phyloP scores from a whole-genome alignment of 2,797 vertebrate species.

The Gambelia wislizenii region DNA sequence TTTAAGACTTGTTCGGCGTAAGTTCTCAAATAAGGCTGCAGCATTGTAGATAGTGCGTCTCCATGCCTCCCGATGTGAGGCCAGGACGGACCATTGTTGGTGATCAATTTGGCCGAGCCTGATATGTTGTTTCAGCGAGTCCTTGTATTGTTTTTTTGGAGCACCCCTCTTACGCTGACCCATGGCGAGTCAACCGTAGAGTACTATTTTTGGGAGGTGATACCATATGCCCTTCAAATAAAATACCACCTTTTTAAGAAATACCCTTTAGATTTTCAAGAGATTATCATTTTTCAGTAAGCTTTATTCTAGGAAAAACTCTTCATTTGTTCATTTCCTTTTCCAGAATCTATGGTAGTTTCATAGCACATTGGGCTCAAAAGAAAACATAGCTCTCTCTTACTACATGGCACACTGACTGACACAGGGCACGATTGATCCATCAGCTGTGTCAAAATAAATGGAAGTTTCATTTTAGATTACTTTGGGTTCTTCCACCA shows the following conservation, averaged over 20 bases:
- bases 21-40: too few species aligned
- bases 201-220: too few species aligned
- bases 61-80: too few species aligned
- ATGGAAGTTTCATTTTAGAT: not conserved
- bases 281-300: not conserved
- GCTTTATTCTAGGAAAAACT: not conserved
- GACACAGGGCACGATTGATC: not conserved
- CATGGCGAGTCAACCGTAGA: too few species aligned
- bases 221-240: not conserved
- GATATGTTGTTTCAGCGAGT: too few species aligned
- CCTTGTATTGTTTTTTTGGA: too few species aligned
- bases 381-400: not conserved
- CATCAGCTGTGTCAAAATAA: not conserved
- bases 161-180: too few species aligned
- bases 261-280: not conserved
- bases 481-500: not conserved
- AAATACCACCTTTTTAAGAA: not conserved
- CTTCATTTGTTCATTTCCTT: not conserved
- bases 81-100: too few species aligned
- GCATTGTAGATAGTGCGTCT: too few species aligned
- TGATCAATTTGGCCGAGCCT: too few species aligned
- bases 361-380: too few species aligned
- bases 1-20: too few species aligned
- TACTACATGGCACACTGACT: not conserved
- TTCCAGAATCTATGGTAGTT: not conserved